These are phyloP conservation scores for Lathamus discolor DNA, from an alignment of 2,113 vertebrate genomes.

Conservation along the genomic window DNA sequence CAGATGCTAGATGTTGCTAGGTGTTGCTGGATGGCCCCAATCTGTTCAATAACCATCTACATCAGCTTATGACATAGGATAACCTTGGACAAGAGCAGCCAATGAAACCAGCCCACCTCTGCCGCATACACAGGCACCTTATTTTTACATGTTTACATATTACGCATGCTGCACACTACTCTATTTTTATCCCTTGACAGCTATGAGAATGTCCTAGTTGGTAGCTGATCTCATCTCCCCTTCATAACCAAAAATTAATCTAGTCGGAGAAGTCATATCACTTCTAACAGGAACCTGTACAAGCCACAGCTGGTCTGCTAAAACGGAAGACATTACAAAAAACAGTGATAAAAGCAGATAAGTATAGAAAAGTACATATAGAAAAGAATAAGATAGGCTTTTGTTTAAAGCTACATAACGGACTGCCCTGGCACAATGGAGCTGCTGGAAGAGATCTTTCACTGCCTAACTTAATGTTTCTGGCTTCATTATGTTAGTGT, in stretches of 20 bases:
- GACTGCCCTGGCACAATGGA: background rate
- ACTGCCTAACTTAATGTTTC: background rate
- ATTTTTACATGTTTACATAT: background rate
- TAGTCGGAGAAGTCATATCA: background rate
- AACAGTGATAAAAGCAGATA: background rate
- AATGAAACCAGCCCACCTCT: background rate
- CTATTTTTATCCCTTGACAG: background rate
- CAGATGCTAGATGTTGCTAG: background rate
- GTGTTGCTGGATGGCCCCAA: background rate
- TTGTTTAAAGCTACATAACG: background rate
- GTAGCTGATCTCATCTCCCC: background rate
- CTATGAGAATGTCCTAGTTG: background rate
- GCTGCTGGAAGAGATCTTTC: background rate
- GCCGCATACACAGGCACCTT: background rate
- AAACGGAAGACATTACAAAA: background rate
- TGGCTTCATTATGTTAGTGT: background rate
- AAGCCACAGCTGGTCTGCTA: background rate
- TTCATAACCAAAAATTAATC: background rate
- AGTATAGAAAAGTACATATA: background rate
- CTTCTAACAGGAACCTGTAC: background rate
- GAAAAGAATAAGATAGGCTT: background rate
- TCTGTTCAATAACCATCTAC: background rate
- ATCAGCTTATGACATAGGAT: background rate
- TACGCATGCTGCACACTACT: background rate
- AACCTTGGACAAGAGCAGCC: constrained; percentile 4